These are phyloP conservation scores for Rhogogaster chlorosoma DNA, from an alignment of 2,888 invertebrate species.

Conservation along the genomic window DNA sequence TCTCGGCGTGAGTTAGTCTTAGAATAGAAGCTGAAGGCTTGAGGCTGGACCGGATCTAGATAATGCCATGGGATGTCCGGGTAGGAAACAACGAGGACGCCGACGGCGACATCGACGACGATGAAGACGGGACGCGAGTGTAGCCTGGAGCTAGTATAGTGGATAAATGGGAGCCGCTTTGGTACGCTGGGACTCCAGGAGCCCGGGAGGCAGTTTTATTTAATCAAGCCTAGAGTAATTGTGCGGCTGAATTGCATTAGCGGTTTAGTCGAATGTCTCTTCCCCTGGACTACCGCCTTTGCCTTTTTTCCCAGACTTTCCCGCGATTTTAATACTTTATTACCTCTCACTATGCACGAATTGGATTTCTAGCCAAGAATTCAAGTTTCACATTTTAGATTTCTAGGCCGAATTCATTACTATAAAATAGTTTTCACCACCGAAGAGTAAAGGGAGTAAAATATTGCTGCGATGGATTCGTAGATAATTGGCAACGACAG, in stretches of 20 bases:
- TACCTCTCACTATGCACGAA: neutral
- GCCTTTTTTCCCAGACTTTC: neutral
- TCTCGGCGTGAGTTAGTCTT: neutral
- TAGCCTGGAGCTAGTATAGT: constrained; percentile 29
- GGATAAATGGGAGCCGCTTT: constrained; percentile 45
- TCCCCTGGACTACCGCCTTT: neutral
- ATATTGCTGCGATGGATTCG: neutral
- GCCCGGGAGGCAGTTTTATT: constrained; percentile 45
- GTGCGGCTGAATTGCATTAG: constrained; percentile 48
- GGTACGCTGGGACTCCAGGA: constrained; percentile 33
- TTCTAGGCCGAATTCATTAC: neutral
- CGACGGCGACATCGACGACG: constrained; percentile 13
- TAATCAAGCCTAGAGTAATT: constrained; percentile 48
- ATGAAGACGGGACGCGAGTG: constrained; percentile 32
- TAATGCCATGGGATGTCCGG: constrained; percentile 36
- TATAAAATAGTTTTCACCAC: neutral
- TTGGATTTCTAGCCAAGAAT: neutral
- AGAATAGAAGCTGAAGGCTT: neutral
- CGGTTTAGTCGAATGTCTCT: constrained; percentile 8
- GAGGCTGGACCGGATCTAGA: constrained; percentile 45
- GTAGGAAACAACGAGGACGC: constrained; percentile 15
- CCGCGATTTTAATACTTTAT: neutral
- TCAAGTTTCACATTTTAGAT: neutral
- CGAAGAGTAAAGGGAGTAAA: neutral
- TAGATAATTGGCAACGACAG: neutral